phyloP scores from a whole-genome alignment of 2,113 vertebrate species.

The Pomatostomus ruficeps region DNA sequence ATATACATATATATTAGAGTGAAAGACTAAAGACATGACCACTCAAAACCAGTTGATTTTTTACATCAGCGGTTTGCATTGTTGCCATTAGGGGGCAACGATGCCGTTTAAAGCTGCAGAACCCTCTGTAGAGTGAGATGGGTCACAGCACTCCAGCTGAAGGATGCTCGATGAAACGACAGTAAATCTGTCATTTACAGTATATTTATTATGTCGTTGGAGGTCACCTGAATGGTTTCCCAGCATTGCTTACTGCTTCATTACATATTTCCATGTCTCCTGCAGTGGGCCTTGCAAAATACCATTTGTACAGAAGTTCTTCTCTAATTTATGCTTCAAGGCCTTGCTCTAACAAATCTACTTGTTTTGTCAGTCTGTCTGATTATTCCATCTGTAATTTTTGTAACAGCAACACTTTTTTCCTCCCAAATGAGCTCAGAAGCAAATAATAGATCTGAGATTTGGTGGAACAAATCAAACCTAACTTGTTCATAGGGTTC shows the following conservation, averaged over 20 bases:
- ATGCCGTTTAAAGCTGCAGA: background rate
- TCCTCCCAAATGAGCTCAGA: background rate
- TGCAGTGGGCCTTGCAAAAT: background rate
- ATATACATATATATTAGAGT: background rate
- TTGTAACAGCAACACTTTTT: background rate
- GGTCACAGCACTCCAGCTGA: background rate
- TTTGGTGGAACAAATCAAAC: background rate
- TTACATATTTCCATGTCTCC: background rate
- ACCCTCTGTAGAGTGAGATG: background rate
- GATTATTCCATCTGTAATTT: background rate
- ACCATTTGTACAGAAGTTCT: background rate
- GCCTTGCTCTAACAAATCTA: background rate
- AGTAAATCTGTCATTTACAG: background rate
- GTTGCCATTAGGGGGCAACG: constrained; percentile 56
- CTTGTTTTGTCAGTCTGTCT: background rate
- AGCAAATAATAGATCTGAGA: background rate
- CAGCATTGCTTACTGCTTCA: background rate
- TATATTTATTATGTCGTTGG: background rate
- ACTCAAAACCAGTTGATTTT: background rate
- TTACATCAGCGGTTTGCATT: background rate
- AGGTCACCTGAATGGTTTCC: background rate
- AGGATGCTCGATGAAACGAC: background rate
- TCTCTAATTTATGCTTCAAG: background rate
- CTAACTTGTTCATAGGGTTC: background rate
- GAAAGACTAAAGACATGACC: background rate